Conservation (phyloP, 2,797 vertebrate genomes). For the Neomorphus geoffroyi region DNA sequence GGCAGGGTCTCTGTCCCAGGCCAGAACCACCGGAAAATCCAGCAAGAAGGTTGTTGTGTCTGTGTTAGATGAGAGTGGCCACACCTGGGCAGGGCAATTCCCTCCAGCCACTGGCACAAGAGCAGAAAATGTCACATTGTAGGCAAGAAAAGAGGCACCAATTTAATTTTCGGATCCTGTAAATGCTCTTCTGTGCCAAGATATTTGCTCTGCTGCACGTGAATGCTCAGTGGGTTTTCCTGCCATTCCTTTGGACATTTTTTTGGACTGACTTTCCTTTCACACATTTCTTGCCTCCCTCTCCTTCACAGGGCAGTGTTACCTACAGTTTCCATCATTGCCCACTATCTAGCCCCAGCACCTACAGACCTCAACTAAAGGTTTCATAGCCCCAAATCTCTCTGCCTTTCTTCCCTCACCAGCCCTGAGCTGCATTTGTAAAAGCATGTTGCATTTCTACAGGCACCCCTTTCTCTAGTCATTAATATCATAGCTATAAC, state of each 20-base stretch:
- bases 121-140: neutral
- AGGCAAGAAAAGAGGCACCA: neutral
- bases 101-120: neutral
- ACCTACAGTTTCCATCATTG: neutral
- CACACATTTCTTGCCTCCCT: neutral
- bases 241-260: neutral
- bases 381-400: neutral
- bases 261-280: neutral
- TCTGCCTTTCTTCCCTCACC: neutral
- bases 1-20: neutral
- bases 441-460: neutral
- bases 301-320: neutral
- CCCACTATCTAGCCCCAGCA: neutral
- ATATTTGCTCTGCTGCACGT: accelerated
- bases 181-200: neutral
- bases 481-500: neutral
- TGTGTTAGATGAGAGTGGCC: neutral
- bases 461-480: neutral
- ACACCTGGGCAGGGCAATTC: neutral
- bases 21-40: neutral
- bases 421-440: neutral
- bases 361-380: neutral
- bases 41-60: neutral
- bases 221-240: neutral
- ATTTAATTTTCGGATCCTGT: neutral